Evolutionary conservation across 2,888 invertebrate genomes (phyloP).

Genomic region (Cremastobaeus sp.): DNA sequence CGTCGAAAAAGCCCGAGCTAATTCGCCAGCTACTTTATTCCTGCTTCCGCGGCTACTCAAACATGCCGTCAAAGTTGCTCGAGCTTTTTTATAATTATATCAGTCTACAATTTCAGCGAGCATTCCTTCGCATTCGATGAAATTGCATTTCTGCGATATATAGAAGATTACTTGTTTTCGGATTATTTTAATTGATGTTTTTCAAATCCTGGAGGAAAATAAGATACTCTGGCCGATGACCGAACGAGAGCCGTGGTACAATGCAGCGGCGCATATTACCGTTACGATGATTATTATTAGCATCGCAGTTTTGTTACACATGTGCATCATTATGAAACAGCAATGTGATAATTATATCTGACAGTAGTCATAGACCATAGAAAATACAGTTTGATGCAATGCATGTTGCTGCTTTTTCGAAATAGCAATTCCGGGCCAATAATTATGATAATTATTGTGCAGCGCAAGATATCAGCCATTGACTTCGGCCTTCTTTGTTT

Average conservation of each 20-base stretch:
- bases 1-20: slow-evolving; percentile 38
- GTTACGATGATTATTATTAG: too few relatives aligned
- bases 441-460: too few relatives aligned
- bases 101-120: slow-evolving; percentile 19
- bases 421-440: too few relatives aligned
- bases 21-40: slow-evolving; percentile 45
- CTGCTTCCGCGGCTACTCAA: slow-evolving; percentile 25
- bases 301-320: too few relatives aligned
- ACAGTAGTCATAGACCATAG: too few relatives aligned
- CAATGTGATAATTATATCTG: too few relatives aligned
- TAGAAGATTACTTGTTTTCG: background rate
- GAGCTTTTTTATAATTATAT: slow-evolving; percentile 39
- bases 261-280: background rate
- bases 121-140: background rate
- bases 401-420: too few relatives aligned
- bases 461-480: too few relatives aligned
- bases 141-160: slow-evolving; percentile 10
- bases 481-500: too few relatives aligned
- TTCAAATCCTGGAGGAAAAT: background rate
- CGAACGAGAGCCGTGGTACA: background rate
- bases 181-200: slow-evolving; percentile 23
- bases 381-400: too few relatives aligned
- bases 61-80: slow-evolving; percentile 8
- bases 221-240: background rate
- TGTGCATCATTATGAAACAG: too few relatives aligned